Conservation (phyloP, 2,113 vertebrate species). For the Cyanoliseus patagonus region DNA sequence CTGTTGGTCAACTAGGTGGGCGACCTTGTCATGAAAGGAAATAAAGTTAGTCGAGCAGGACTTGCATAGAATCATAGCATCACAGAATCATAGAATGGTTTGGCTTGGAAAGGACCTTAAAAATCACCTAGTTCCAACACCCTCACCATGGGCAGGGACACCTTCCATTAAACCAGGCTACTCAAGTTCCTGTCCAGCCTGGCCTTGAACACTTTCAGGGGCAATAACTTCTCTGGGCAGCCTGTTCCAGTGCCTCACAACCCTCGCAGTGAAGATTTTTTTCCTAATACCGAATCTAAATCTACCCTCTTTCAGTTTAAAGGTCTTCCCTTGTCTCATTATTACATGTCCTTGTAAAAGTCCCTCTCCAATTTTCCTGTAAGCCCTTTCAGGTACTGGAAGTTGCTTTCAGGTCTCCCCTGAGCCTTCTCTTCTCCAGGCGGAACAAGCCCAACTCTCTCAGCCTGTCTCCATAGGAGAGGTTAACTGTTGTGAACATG, state of each 20-base stretch:
- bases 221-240: not conserved
- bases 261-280: not conserved
- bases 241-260: not conserved
- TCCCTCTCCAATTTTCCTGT: not conserved
- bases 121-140: not conserved
- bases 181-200: not conserved
- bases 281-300: not conserved
- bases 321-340: not conserved
- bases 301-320: not conserved
- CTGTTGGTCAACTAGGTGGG: not conserved
- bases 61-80: not conserved
- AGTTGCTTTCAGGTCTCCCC: not conserved
- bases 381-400: not conserved
- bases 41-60: not conserved
- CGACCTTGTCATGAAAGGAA: not conserved
- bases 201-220: not conserved
- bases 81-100: not conserved
- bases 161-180: not conserved
- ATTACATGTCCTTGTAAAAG: not conserved
- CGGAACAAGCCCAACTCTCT: not conserved
- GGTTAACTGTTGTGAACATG: not conserved
- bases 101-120: not conserved
- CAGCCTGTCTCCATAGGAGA: not conserved
- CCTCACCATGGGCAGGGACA: not conserved
- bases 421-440: not conserved